These are phyloP conservation scores for Catharus minimus DNA, from an alignment of 2,113 vertebrate genomes.

Conservation along the genomic window DNA sequence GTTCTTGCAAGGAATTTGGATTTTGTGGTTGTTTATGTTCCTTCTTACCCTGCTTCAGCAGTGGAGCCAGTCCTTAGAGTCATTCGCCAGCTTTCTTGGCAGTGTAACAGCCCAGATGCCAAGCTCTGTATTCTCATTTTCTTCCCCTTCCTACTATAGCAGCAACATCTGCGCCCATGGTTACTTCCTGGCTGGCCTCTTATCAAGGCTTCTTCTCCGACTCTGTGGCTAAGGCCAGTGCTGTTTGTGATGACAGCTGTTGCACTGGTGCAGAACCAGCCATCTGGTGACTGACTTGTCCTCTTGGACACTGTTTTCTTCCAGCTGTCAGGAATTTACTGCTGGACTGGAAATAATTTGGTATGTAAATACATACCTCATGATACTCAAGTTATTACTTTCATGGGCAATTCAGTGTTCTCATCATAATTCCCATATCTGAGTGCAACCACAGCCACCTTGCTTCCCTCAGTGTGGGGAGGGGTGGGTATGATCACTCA, in stretches of 20 bases:
- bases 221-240: conserved; percentile 2
- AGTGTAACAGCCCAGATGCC: neutral
- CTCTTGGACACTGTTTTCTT: conserved; percentile 39
- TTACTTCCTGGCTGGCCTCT: conserved; percentile 48
- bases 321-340: conserved; percentile 52
- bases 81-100: neutral
- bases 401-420: neutral
- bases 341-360: conserved; percentile 36
- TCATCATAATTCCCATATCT: neutral
- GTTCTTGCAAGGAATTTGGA: neutral
- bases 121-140: conserved; percentile 30
- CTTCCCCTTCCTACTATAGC: neutral
- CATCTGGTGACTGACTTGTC: conserved; percentile 46
- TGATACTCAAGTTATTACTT: conserved; percentile 14
- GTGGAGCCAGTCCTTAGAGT: neutral
- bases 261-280: conserved; percentile 31
- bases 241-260: conserved; percentile 55
- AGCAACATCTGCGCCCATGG: neutral
- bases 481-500: neutral
- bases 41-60: neutral
- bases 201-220: conserved; percentile 34
- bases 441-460: neutral
- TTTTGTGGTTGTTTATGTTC: neutral
- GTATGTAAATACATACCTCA: conserved; percentile 53
- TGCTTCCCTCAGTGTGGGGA: neutral